Evolutionary conservation across 2,888 invertebrate species (phyloP).

Genomic region (Ophioninae sp.): DNA sequence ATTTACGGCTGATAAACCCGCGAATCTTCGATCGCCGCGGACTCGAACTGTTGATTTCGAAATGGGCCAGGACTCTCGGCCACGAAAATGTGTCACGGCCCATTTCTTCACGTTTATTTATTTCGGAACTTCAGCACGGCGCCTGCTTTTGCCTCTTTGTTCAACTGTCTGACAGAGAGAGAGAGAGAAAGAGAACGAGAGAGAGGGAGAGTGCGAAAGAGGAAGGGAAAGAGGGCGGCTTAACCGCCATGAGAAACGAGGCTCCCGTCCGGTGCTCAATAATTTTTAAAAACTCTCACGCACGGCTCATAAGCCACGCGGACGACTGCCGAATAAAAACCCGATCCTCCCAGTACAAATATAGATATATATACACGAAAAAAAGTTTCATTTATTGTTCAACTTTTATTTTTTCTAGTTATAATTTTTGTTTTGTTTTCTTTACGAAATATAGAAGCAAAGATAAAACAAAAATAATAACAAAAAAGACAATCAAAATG

Average conservation of each 20-base stretch:
- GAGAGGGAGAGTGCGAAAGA: too few relatives aligned
- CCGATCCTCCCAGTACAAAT: constrained; percentile 24
- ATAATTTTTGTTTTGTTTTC: too few relatives aligned
- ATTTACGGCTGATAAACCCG: not conserved
- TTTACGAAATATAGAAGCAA: too few relatives aligned
- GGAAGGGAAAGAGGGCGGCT: not conserved
- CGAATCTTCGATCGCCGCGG: not conserved
- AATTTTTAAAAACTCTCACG: constrained; percentile 59
- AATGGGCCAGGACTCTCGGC: not conserved
- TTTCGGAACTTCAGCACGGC: constrained; percentile 1
- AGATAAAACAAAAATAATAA: too few relatives aligned
- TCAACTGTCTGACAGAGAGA: not conserved
- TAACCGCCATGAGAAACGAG: constrained; percentile 25
- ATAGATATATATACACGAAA: constrained; percentile 11
- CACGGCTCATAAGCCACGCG: constrained; percentile 33
- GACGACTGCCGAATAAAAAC: constrained; percentile 38
- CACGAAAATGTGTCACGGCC: constrained; percentile 47
- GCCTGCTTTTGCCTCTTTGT: constrained; percentile 20
- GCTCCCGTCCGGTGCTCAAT: constrained; percentile 41
- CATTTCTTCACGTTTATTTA: constrained; percentile 35
- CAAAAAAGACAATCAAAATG: too few relatives aligned
- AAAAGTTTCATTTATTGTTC: too few relatives aligned
- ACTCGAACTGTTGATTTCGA: not conserved
- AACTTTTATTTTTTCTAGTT: too few relatives aligned
- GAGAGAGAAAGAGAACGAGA: not conserved